Evolutionary conservation across 23 tunicate species (phyloP).

Genomic region (Trididemnum miniatum): DNA sequence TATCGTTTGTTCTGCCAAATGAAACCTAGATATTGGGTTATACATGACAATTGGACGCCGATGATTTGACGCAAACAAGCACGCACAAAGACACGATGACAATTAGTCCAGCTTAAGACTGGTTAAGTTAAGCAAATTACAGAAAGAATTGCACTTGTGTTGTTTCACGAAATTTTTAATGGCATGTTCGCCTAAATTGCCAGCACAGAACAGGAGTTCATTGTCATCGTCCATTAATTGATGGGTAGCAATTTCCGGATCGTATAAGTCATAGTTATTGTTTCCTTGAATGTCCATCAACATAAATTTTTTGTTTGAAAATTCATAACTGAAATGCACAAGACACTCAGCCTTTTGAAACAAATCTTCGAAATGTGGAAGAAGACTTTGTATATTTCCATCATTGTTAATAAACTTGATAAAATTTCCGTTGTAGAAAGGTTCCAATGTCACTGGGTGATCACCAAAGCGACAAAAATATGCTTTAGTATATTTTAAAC

Average conservation of each 20-base stretch:
- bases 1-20: no score
- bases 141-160: neutral
- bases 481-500: neutral
- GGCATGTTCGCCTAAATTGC: neutral
- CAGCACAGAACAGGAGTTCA: slow-evolving; percentile 32
- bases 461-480: neutral
- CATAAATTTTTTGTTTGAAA: slow-evolving; percentile 13
- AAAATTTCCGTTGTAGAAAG: neutral
- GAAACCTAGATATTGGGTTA: no score
- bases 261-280: neutral
- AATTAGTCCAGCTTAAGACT: no score
- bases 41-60: no score
- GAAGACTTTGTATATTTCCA: neutral
- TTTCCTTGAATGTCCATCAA: slow-evolving; percentile 20
- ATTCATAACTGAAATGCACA: slow-evolving; percentile 29
- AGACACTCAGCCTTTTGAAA: slow-evolving; percentile 7
- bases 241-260: slow-evolving; percentile 32
- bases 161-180: neutral
- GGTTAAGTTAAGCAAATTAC: neutral
- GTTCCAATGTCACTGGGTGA: slow-evolving; percentile 10
- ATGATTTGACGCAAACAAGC: no score
- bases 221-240: neutral
- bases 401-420: slow-evolving; percentile 17
- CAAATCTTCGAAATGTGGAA: neutral
- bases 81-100: no score